Evolutionary conservation across 23 tunicate species (phyloP).

Genomic region (Aplidium turbinatum): DNA sequence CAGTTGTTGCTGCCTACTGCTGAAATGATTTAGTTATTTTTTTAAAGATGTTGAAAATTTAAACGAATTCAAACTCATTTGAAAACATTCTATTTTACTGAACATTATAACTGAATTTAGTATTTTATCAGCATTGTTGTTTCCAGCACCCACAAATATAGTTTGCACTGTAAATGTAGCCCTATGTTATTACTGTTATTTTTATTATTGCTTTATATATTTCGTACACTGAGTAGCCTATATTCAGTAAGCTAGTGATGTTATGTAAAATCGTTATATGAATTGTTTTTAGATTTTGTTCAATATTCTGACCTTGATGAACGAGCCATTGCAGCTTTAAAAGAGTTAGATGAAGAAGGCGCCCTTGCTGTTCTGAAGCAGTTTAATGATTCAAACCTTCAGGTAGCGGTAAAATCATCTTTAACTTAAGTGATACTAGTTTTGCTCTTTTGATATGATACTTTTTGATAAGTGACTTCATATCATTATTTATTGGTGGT

Average conservation of each 20-base stretch:
- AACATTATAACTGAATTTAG: no score
- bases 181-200: no score
- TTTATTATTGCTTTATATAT: neutral
- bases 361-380: constrained; percentile 92
- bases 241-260: neutral
- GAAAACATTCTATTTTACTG: no score
- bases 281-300: constrained; percentile 41
- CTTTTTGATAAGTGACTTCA: neutral
- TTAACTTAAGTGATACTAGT: no score
- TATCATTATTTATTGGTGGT: neutral
- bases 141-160: no score
- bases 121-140: no score
- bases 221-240: neutral
- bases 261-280: neutral
- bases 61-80: no score
- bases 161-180: no score
- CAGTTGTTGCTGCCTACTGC: no score
- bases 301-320: constrained; percentile 77
- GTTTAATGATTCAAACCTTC: constrained; percentile 85
- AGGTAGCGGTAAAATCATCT: no score
- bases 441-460: neutral
- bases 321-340: constrained; percentile 84
- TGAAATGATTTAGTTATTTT: no score
- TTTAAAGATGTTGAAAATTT: no score
- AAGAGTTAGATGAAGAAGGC: constrained; percentile 90